Conservation (phyloP, 2,797 vertebrate species). For the Clangula hyemalis region DNA sequence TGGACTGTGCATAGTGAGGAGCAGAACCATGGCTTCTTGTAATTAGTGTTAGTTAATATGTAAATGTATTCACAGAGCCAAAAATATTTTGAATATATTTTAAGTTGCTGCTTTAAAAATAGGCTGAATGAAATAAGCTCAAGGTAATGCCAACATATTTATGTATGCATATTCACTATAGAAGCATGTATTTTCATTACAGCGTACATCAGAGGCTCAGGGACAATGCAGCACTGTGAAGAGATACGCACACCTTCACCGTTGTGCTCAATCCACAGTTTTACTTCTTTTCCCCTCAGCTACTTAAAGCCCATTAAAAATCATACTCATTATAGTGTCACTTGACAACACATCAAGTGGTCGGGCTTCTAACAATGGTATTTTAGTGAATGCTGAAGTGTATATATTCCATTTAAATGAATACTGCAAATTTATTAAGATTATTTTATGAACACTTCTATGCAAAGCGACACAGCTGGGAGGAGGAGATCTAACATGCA, state of each 20-base stretch:
- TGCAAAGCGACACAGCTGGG: background rate
- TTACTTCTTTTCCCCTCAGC: background rate
- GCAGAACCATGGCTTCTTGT: background rate
- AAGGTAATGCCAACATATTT: background rate
- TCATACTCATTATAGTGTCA: background rate
- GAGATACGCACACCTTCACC: background rate
- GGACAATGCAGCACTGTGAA: background rate
- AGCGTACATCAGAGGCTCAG: background rate
- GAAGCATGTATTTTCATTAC: background rate
- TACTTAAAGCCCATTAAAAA: slow-evolving; percentile 31
- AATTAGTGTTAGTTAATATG: background rate
- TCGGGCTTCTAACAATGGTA: slow-evolving; percentile 11
- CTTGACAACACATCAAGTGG: background rate
- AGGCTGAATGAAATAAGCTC: background rate
- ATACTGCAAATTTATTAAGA: background rate
- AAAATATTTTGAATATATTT: background rate
- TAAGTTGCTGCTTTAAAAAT: background rate
- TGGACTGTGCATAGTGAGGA: background rate
- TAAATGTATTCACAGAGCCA: background rate
- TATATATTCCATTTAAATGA: slow-evolving; percentile 49
- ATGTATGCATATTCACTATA: background rate
- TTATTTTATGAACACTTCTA: slow-evolving; percentile 25
- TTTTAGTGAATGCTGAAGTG: slow-evolving; percentile 31
- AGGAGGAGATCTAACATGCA: slow-evolving; percentile 10
- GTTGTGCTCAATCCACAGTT: background rate